phyloP scores from a whole-genome alignment of 2,113 vertebrate genomes.

The Heterochromis multidens region DNA sequence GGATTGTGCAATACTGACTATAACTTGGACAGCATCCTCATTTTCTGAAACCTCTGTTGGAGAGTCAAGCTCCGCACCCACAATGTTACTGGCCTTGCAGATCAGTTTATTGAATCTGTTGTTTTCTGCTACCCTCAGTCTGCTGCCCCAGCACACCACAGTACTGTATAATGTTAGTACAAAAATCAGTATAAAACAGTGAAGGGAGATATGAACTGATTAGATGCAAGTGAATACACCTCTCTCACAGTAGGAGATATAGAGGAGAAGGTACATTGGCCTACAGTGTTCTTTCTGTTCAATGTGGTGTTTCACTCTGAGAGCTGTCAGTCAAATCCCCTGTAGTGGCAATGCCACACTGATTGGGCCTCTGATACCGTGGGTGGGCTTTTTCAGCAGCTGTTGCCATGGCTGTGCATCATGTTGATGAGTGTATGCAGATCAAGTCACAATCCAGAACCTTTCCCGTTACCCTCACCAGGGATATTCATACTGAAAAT shows the following conservation, averaged over 20 bases:
- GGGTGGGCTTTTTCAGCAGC: slow-evolving; percentile 38
- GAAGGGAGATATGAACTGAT: background rate
- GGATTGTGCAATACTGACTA: background rate
- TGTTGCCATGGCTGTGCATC: slow-evolving; percentile 58
- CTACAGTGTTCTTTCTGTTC: background rate
- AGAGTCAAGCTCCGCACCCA: background rate
- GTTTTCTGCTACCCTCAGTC: background rate
- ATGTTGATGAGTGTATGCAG: slow-evolving; percentile 28
- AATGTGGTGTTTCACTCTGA: background rate
- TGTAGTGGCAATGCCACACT: slow-evolving; percentile 2
- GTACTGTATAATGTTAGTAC: background rate
- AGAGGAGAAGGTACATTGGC: background rate
- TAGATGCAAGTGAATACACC: background rate
- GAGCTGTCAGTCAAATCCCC: slow-evolving; percentile 21
- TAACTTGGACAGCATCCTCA: background rate
- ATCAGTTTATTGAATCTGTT: background rate
- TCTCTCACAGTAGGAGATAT: background rate
- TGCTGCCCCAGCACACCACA: background rate
- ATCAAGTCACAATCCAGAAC: slow-evolving; percentile 19
- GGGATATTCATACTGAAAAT: background rate
- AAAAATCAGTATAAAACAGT: background rate
- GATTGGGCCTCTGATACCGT: slow-evolving; percentile 25
- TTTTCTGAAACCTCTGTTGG: background rate
- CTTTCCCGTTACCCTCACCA: slow-evolving; percentile 1
- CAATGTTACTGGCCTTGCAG: background rate